phyloP scores from a whole-genome alignment of 2,113 vertebrate genomes.

The Phoenicopterus ruber region DNA sequence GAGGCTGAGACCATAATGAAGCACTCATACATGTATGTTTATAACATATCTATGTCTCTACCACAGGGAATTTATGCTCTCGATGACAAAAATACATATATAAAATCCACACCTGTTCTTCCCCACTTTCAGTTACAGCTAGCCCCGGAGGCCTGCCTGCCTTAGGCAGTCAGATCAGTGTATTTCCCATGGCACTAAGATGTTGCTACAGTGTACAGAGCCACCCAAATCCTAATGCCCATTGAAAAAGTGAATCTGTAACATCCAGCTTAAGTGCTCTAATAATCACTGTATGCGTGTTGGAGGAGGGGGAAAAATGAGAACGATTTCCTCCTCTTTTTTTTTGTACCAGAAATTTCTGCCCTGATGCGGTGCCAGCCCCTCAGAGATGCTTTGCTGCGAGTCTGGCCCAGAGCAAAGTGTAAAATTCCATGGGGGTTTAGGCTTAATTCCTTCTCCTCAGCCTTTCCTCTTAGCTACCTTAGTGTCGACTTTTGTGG shows the following conservation, averaged over 20 bases:
- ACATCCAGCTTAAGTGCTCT: not conserved
- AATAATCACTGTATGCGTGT: not conserved
- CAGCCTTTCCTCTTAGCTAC: not conserved
- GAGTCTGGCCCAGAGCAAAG: not conserved
- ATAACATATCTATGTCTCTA: not conserved
- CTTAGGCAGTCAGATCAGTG: not conserved
- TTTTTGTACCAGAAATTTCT: not conserved
- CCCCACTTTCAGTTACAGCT: not conserved
- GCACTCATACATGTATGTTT: not conserved
- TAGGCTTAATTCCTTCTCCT: constrained; percentile 22
- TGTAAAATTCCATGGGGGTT: not conserved
- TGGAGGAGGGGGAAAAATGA: not conserved
- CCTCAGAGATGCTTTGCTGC: not conserved
- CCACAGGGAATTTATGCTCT: not conserved
- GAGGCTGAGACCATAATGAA: not conserved
- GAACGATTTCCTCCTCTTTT: not conserved
- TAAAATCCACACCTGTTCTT: constrained; percentile 26
- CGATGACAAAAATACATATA: constrained; percentile 15
- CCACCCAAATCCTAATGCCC: not conserved
- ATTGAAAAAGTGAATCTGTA: not conserved
- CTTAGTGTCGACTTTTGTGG: not conserved
- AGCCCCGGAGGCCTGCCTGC: not conserved
- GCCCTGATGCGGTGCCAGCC: not conserved
- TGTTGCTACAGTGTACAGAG: not conserved
- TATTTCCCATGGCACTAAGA: not conserved